Evolutionary conservation across 1,140 invertebrate genomes (phyloP).

Genomic region (Liolophura sinensis): DNA sequence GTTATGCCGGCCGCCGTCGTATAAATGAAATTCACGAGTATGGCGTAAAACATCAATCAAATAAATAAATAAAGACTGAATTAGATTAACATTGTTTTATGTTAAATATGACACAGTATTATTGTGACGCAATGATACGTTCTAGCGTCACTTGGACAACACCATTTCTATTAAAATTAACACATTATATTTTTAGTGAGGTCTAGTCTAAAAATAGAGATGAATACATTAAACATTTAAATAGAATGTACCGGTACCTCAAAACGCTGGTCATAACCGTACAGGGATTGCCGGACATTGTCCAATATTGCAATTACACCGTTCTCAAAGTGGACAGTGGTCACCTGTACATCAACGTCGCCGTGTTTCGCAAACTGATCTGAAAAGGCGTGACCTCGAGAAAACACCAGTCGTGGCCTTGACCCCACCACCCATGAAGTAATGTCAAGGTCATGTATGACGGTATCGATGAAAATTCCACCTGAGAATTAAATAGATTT

Average conservation of each 20-base stretch:
- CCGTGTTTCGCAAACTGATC: slow-evolving; percentile 66
- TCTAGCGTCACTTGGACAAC: too few species aligned
- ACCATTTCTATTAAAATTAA: too few species aligned
- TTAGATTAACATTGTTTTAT: too few species aligned
- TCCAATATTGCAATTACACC: slow-evolving; percentile 69
- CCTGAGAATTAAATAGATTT: slow-evolving; percentile 60
- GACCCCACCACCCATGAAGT: slow-evolving; percentile 68
- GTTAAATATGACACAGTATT: too few species aligned
- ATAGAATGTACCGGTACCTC: slow-evolving; percentile 59
- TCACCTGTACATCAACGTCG: slow-evolving; percentile 71
- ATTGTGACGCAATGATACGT: too few species aligned
- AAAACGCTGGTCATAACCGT: slow-evolving; percentile 74
- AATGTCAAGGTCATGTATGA: slow-evolving; percentile 74
- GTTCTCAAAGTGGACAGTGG: slow-evolving; percentile 67
- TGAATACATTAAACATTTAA: too few species aligned
- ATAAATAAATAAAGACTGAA: too few species aligned
- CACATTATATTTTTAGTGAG: too few species aligned
- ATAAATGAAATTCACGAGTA: too few species aligned
- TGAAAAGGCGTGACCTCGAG: slow-evolving; percentile 60
- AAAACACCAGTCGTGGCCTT: slow-evolving; percentile 64
- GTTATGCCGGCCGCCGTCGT: too few species aligned
- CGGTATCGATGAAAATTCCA: slow-evolving; percentile 75
- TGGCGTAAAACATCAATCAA: too few species aligned
- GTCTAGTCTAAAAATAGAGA: too few species aligned
- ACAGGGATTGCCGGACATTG: slow-evolving; percentile 66